Evolutionary conservation across 2,888 invertebrate genomes (phyloP), one percentile per base, ranked within the genome.

Genomic region (Piscicola geometra): DNA sequence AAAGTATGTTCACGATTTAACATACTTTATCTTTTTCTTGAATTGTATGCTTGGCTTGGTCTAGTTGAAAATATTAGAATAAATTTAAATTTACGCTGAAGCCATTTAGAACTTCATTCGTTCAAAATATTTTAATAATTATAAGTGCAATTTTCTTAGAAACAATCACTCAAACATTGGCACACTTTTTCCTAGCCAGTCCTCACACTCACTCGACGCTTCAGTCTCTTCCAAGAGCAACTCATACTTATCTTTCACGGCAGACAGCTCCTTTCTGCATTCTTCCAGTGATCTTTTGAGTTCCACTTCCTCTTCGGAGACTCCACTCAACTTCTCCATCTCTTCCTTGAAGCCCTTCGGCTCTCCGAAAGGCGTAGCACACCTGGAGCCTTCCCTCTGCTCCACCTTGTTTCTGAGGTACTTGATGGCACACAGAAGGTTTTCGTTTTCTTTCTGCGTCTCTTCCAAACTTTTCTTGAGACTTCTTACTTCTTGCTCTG

Each of bases 401-500:
- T 77, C 77, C 25, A 77, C 41, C 50, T 77, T 77, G 35, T 47
- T 41, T 15, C 77, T 41, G 18, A 77, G 68, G 47, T 77, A 75
- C 50, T 77, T 77, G 25, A 77, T 71, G 9, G 77, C 77, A 25
- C 69, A 71, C 12, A 77, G 52, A 5, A 77, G 67, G 52, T 75
- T 77, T 21, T 77, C 77, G 64, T 77, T 77, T 32, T 77, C 77
- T 50, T 77, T 56, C 30, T 76, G 74, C 15, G 52, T 33, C 81
- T 92, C 92, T 84, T 92, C 92, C 76, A 93, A 90, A 86, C 93
- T 94, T 79, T 91, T 89, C 64, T 92, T 89, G 78, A 94, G 76
- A 1, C 76, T 78, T 64, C 76, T 77, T n/a, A 77, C 90, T 88
- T 95, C 94, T 88, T 93, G 93, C 86, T 94, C 94, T 83, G 92